Conservation (phyloP, 1,140 invertebrate species). For the Calliphora vicina region DNA sequence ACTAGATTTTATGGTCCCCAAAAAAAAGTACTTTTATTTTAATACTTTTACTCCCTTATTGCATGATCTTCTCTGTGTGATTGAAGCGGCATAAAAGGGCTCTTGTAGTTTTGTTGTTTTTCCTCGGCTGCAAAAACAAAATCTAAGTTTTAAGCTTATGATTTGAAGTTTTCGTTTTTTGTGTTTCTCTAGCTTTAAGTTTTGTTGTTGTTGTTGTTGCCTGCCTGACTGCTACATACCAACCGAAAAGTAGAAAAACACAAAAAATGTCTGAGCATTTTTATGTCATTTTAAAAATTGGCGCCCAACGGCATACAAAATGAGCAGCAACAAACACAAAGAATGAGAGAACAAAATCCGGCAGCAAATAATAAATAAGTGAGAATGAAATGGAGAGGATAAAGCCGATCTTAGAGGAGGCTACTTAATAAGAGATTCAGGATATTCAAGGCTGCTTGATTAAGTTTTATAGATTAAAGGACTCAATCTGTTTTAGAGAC, state of each 20-base stretch:
- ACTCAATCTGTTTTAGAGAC: no score
- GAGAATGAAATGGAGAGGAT: background rate
- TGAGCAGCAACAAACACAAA: conserved; percentile 25
- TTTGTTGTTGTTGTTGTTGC: conserved; percentile 27
- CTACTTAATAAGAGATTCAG: no score
- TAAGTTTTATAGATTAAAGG: no score
- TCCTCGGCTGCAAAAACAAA: background rate
- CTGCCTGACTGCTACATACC: background rate
- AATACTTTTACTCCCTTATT: no score
- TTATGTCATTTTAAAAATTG: conserved; percentile 38
- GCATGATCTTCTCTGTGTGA: no score
- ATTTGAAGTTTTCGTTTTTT: background rate
- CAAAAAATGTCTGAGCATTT: conserved; percentile 21
- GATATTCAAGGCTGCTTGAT: no score
- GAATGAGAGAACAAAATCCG: background rate
- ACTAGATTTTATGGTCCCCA: no score
- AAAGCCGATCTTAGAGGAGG: no score
- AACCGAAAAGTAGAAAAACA: background rate
- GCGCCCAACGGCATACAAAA: conserved; percentile 38
- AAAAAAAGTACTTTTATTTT: no score
- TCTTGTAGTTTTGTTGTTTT: background rate
- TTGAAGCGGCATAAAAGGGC: background rate
- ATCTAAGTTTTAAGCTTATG: conserved; percentile 12
- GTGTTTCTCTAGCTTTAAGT: background rate
- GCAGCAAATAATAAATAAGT: background rate